These are phyloP conservation scores for Gila orcuttii DNA, from an alignment of 2,113 vertebrate genomes.

Conservation along the genomic window DNA sequence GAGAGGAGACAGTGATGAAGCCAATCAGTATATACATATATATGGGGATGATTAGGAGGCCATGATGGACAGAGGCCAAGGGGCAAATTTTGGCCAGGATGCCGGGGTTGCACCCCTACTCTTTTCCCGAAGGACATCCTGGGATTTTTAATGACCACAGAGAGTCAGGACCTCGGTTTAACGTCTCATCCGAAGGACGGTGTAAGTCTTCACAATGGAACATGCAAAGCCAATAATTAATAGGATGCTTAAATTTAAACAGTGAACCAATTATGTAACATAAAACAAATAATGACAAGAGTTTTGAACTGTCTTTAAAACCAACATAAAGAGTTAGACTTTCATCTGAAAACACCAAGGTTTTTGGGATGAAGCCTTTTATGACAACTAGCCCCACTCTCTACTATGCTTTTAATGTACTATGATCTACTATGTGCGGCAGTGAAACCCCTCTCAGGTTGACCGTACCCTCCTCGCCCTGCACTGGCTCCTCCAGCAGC, in stretches of 20 bases:
- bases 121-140: too few relatives aligned
- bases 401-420: background rate
- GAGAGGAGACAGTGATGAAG: too few relatives aligned
- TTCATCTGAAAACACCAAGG: background rate
- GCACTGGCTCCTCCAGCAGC: constrained; percentile 93
- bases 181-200: too few relatives aligned
- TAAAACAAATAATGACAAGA: background rate
- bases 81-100: too few relatives aligned
- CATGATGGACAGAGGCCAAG: too few relatives aligned
- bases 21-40: too few relatives aligned
- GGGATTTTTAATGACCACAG: too few relatives aligned
- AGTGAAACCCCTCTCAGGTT: constrained; percentile 62
- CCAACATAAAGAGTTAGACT: background rate
- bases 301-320: background rate
- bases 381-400: background rate
- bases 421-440: background rate
- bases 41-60: too few relatives aligned
- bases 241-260: background rate
- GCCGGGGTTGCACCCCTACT: too few relatives aligned
- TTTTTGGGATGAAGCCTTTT: background rate
- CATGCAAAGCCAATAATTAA: too few relatives aligned
- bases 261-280: background rate
- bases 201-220: too few relatives aligned
- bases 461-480: constrained; percentile 97
- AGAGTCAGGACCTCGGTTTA: too few relatives aligned